phyloP scores from a whole-genome alignment of 2,888 invertebrate species.

The Zaprionus bogoriensis region DNA sequence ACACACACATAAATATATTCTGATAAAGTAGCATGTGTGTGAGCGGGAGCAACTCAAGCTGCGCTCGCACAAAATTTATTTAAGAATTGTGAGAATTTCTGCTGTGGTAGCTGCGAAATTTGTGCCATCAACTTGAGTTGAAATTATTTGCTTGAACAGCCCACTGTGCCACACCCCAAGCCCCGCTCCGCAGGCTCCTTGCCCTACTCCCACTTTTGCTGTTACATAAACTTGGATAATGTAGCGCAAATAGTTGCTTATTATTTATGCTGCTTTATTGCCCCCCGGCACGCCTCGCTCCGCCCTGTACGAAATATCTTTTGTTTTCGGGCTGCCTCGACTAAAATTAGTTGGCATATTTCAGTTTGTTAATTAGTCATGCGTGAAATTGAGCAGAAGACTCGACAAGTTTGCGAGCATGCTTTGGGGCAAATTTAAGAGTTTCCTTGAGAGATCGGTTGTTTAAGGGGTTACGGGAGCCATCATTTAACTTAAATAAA shows the following conservation, averaged over 20 bases:
- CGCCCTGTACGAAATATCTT: conserved; percentile 30
- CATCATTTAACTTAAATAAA: too few species aligned
- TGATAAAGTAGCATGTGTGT: conserved; percentile 8
- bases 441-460: not conserved
- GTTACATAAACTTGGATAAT: conserved; percentile 75
- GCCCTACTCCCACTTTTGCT: conserved; percentile 13
- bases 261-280: conserved; percentile 74
- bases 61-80: conserved; percentile 68
- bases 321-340: conserved; percentile 51
- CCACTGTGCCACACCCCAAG: conserved; percentile 24
- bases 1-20: conserved; percentile 17
- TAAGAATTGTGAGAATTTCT: conserved; percentile 76
- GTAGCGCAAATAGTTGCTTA: conserved; percentile 79
- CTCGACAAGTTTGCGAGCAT: conserved; percentile 24
- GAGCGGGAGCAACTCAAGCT: conserved; percentile 23
- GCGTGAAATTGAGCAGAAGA: conserved; percentile 69
- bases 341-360: conserved; percentile 74
- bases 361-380: conserved; percentile 72
- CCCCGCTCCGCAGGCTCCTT: not conserved
- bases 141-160: conserved; percentile 64
- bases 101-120: conserved; percentile 59
- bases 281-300: conserved; percentile 3
- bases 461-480: not conserved
- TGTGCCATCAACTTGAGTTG: conserved; percentile 72
- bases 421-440: conserved; percentile 23